Percentiles rank a stretch among this genome's conserved stretches.
phyloP scores from a whole-genome alignment of 2,797 vertebrate species.

The Crax fasciolata region DNA sequence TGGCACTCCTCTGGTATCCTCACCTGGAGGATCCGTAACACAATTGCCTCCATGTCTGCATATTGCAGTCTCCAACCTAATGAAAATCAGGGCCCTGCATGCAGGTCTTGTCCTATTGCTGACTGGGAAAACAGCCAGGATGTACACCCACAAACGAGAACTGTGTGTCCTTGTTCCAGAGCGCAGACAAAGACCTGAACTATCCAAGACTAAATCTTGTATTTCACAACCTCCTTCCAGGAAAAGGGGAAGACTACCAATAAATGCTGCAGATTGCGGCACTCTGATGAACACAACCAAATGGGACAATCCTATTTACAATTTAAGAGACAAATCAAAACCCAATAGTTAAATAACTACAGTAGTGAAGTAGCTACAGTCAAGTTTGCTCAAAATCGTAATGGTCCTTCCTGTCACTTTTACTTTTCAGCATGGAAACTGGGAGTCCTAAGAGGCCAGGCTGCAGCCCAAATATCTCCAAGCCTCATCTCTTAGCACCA shows the following conservation, averaged over 20 bases:
- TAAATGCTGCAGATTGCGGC: neutral
- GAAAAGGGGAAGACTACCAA: neutral
- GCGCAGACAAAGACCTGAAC: neutral
- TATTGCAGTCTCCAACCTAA: neutral
- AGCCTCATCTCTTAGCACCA: constrained; percentile 33
- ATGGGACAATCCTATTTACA: neutral
- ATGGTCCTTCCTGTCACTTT: neutral
- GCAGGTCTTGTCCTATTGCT: neutral
- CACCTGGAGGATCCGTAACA: neutral
- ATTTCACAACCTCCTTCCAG: neutral
- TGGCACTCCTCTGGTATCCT: neutral
- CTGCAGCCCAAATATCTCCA: constrained; percentile 34
- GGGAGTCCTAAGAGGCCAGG: constrained; percentile 19
- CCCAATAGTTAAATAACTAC: neutral
- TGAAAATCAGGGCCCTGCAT: neutral
- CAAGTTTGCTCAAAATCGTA: neutral
- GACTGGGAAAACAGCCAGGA: neutral
- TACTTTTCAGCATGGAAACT: neutral
- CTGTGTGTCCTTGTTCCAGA: neutral
- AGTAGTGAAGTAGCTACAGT: neutral
- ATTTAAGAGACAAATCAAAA: neutral
- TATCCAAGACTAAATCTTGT: neutral
- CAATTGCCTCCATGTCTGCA: neutral
- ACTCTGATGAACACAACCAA: neutral
- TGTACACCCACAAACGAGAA: neutral